Evolutionary conservation across 1,140 invertebrate genomes (phyloP), one percentile per base, ranked within the genome.

Genomic region (Laupala kohalensis): DNA sequence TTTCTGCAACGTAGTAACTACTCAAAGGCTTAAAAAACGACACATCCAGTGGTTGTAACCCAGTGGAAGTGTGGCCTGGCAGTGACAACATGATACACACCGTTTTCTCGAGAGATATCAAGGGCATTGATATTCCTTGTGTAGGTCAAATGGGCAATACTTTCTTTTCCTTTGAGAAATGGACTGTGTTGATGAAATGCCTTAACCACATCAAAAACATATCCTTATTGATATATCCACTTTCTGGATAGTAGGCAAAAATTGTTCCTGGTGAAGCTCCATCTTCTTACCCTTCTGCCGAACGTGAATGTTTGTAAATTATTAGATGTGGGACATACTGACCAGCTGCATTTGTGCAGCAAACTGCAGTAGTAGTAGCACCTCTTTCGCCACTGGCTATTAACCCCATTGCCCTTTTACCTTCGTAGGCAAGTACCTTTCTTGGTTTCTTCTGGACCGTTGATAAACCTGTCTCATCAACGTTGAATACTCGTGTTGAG

Each of bases 381-480:
- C 80, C 81, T 27, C 79, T 71, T 77, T 84, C 81, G 68, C 78
- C 81, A 73, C 78, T 81, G 25, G 78, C 77, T n/a, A 80, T 70
- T 25, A 73, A 69, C 23, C 79, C 81, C 27, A 83, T 76, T 78
- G 82, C 79, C 25, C 78, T 75, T 63, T 78, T 77, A 24, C 78
- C 77, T 76, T 79, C 80, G 25, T n/a, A 6, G 30, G 76, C 75
- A 15, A 82, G 26, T 19, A 80, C 75, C 77, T 78, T 76, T 74
- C 62, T 71, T 4, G 69, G 15, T 66, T 73, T 73, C 74, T 78
- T 76, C 74, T 80, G 76, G 66, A 81, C 74, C 4, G 73, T 75
- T 53, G 74, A 74, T 24, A 77, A 66, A 23, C 73, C 76, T 23
- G 76, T 75, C 69, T 80, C 78, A 68, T 81, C 80, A 15, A 78